A percentile compares a stretch with the other conserved stretches of the same genome.
These are phyloP conservation scores for Diarsia dahlii DNA, from an alignment of 2,888 invertebrate species.

Conservation along the genomic window DNA sequence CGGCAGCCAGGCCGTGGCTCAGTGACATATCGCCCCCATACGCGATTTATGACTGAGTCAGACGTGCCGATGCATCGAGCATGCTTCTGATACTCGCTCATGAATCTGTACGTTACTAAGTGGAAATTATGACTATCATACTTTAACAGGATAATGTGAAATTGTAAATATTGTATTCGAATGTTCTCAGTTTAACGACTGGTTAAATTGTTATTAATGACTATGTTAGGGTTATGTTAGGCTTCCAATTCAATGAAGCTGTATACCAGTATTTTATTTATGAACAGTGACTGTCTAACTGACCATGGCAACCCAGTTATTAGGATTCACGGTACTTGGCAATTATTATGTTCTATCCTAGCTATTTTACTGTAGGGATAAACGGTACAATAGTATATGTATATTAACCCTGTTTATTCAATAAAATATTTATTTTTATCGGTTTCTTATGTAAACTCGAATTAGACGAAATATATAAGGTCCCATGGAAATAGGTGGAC, in stretches of 20 bases:
- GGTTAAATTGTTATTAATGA: neutral
- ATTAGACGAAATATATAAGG: too few relatives aligned
- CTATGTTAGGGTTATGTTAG: neutral
- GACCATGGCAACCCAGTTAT: neutral
- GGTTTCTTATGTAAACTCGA: neutral
- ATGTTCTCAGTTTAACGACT: neutral
- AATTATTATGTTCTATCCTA: neutral
- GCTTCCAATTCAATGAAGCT: neutral
- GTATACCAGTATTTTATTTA: neutral
- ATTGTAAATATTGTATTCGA: neutral
- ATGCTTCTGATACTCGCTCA: constrained; percentile 23
- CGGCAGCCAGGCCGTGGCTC: neutral
- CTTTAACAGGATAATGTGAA: neutral
- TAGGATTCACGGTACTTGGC: neutral
- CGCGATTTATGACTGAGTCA: constrained; percentile 38
- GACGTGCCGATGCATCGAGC: constrained; percentile 35
- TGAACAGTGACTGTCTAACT: neutral
- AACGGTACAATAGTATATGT: neutral
- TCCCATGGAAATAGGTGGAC: too few relatives aligned
- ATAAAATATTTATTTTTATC: neutral
- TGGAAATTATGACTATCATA: neutral
- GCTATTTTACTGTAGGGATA: neutral
- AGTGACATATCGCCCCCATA: constrained; percentile 34
- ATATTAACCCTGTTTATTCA: neutral
- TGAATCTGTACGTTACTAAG: neutral